Percentiles rank a stretch among this genome's conserved stretches.
These are phyloP conservation scores for Diplodus sargus DNA, from an alignment of 2,797 vertebrate genomes.

Conservation along the genomic window DNA sequence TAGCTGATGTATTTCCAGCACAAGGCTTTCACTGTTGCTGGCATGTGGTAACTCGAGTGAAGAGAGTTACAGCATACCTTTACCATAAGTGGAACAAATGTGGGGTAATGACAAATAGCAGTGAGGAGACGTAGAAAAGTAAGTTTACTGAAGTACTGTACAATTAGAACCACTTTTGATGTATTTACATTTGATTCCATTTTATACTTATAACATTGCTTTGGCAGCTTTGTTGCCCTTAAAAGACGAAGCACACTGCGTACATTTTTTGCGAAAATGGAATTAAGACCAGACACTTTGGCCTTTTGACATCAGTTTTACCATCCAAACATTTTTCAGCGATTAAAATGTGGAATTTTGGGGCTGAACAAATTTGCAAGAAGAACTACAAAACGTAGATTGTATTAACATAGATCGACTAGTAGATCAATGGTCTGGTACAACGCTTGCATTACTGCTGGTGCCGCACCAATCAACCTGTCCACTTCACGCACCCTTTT, in stretches of 20 bases:
- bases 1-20: conserved; percentile 14
- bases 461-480: too few species aligned
- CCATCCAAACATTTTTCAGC: background rate
- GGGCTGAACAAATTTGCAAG: background rate
- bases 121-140: background rate
- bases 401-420: too few species aligned
- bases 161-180: background rate
- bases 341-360: background rate
- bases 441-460: too few species aligned
- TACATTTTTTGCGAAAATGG: background rate
- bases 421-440: too few species aligned
- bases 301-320: background rate
- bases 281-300: background rate
- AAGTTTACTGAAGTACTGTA: too few species aligned
- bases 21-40: conserved; percentile 32
- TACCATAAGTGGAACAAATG: conserved; percentile 50
- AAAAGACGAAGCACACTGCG: background rate
- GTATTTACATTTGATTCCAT: background rate
- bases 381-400: background rate
- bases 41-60: conserved; percentile 48
- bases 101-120: background rate
- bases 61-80: conserved; percentile 55
- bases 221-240: background rate
- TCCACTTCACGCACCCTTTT: too few species aligned
- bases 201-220: background rate